Percentiles rank a stretch among this genome's conserved stretches.
phyloP scores from a whole-genome alignment of 2,797 vertebrate genomes.

The Trichosurus vulpecula region DNA sequence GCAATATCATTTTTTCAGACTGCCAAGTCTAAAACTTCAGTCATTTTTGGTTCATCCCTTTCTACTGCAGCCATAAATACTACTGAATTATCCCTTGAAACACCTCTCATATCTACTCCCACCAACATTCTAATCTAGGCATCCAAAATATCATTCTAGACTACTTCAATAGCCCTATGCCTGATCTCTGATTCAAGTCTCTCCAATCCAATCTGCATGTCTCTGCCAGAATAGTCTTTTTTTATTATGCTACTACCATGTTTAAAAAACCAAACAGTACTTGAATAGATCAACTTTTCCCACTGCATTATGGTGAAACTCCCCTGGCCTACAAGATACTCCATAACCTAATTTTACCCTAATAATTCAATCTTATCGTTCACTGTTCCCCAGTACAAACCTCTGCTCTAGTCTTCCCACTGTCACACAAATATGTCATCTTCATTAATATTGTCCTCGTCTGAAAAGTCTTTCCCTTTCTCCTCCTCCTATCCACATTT shows the following conservation, averaged over 20 bases:
- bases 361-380: not conserved
- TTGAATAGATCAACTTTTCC: not conserved
- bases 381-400: not conserved
- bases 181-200: not conserved
- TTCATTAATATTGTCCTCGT: not conserved
- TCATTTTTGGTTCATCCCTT: not conserved
- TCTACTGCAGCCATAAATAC: not conserved
- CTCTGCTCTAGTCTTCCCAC: not conserved
- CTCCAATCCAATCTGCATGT: not conserved
- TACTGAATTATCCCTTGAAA: slow-evolving; percentile 16
- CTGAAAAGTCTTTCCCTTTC: not conserved
- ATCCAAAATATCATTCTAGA: not conserved
- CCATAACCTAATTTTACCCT: not conserved
- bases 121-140: not conserved
- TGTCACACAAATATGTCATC: not conserved
- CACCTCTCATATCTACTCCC: not conserved
- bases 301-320: not conserved
- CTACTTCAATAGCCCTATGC: not conserved
- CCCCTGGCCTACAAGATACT: not conserved
- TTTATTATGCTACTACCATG: not conserved
- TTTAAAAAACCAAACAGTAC: not conserved
- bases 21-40: not conserved
- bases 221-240: not conserved
- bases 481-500: not conserved
- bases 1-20: not conserved